Percentiles rank a stretch among this genome's conserved stretches.
Evolutionary conservation across 2,797 vertebrate genomes (phyloP).

Genomic region (Pachyuromys duprasi): DNA sequence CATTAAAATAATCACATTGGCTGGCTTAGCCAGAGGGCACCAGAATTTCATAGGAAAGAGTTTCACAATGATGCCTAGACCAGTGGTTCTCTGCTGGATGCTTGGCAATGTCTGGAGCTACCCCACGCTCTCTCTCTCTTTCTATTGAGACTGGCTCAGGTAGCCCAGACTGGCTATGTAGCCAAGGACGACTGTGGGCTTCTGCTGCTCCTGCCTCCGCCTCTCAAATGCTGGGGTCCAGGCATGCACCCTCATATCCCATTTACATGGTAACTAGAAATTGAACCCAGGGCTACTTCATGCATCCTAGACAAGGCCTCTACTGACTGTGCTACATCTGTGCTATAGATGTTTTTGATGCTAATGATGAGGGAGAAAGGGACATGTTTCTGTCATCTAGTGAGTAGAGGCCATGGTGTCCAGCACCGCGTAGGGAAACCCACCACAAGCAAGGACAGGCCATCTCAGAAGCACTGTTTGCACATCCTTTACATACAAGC

Average conservation of each 20-base stretch:
- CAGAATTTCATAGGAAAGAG: neutral
- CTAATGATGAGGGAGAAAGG: neutral
- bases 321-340: neutral
- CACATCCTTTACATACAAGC: neutral
- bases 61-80: neutral
- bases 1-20: conserved; percentile 70
- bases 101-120: neutral
- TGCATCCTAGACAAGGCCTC: neutral
- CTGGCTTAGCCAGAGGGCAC: conserved; percentile 52
- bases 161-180: neutral
- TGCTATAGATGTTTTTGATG: neutral
- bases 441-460: neutral
- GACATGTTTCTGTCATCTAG: neutral
- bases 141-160: neutral
- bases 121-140: neutral
- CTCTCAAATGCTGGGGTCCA: neutral
- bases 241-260: no score
- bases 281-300: neutral
- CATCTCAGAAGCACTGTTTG: neutral
- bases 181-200: neutral
- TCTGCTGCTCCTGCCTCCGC: neutral
- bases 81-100: neutral
- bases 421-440: neutral
- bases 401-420: neutral
- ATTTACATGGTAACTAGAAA: neutral